Percentiles rank a stretch among this genome's conserved stretches.
Evolutionary conservation across 2,113 vertebrate species (phyloP).

Genomic region (Numida meleagris): DNA sequence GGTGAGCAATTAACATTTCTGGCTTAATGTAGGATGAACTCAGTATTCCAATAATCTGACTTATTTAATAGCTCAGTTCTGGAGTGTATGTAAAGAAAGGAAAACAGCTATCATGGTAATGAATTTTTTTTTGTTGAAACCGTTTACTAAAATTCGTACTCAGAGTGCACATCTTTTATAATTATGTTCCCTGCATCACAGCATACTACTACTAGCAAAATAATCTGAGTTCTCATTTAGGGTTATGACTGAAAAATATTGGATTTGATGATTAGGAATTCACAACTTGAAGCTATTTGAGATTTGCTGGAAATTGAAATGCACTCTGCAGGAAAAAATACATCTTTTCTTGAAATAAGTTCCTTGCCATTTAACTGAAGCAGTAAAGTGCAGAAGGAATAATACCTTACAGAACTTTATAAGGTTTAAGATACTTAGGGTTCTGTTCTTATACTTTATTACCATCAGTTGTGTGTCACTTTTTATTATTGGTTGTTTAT

Average conservation of each 20-base stretch:
- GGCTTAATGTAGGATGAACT: background rate
- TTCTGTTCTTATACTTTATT: conserved; percentile 7
- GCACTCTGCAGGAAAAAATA: background rate
- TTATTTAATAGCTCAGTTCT: background rate
- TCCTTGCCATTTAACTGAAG: conserved; percentile 1
- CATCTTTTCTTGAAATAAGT: background rate
- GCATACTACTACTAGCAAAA: background rate
- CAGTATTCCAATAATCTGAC: background rate
- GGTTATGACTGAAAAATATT: conserved; percentile 19
- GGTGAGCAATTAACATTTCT: background rate
- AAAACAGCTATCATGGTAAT: background rate
- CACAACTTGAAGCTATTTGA: background rate
- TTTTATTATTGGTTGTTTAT: conserved; percentile 10
- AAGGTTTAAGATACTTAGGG: background rate
- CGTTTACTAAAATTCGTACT: background rate
- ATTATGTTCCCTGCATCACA: background rate
- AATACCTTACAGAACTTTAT: background rate
- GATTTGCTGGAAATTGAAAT: conserved; percentile 8
- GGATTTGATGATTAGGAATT: background rate
- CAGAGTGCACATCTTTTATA: background rate
- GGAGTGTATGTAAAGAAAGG: background rate
- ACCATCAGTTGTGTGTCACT: background rate
- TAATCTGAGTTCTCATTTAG: background rate
- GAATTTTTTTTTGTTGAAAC: background rate
- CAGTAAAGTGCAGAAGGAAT: background rate